Base-by-base conservation (phyloP, 2,888 invertebrate species). In the Amaurobius ferox region DNA sequence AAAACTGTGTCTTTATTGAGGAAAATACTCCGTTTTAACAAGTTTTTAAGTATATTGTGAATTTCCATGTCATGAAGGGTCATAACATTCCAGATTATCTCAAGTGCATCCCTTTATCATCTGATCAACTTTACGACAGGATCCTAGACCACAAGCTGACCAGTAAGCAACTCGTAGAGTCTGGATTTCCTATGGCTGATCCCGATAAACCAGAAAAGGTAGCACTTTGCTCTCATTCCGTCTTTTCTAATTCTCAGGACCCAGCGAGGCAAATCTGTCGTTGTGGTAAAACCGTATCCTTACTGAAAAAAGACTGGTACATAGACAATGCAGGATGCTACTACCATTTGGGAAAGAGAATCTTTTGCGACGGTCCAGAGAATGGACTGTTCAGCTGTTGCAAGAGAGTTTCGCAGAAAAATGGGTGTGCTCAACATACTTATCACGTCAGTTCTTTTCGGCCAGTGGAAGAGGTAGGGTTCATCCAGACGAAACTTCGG, bases 261-360 rank as follows among this genome's bases (percentile, higher is more conserved):
- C 81, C 68, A 1, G 32, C 11, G 9, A 28, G 26, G 11, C 68
- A 68, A 13, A 11, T 26, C 13, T 68, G 68, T 7, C 40, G 68
- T 0, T 68, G 68, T 26, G 40, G 40, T 0, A 68, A 40, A 26
- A 16, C n/a, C 5, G 26, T 68, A 0, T 68, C 68, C n/a, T 28
- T 68, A 7, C 28, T 40, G 0, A 7, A 68, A 28, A 13, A 35
- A 6, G 16, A 68, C 40, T 68, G 68, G 68, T 68, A 26, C 26
- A 9, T 40, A 16, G 68, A 68, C 16, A 3, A 13, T 0, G 19
- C 39, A 1, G 68, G 68, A 1, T 68, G 68, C n/a, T 16, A 6
- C 9, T 83, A 71, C 44, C 81, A 83, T 28, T 64, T 62, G 1
- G 81, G 76, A 1, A 83, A 83, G 39, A 44, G 35, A 13, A 28